Evolutionary conservation across 1,140 invertebrate genomes (phyloP), one percentile per base, ranked within the genome.

Genomic region (Megalopta genalis): DNA sequence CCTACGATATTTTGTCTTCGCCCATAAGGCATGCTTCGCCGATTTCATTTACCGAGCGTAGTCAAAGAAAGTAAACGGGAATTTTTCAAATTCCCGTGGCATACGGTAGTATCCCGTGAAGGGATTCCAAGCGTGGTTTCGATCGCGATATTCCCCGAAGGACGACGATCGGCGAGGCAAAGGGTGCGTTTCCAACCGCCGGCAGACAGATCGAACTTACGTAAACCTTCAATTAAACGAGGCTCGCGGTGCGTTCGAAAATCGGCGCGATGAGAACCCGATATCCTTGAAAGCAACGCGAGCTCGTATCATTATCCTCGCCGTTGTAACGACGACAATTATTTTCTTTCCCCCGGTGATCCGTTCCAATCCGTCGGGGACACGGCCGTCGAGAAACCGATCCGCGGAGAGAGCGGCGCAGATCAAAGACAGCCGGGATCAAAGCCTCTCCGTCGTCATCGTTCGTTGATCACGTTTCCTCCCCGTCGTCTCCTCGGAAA

Each of bases 321-420:
- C 39, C 46, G 81, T 75, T 75, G 59, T 66, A 80, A 84, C 70
- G 46, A 79, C 46, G 70, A 79, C 78, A 83, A 84, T 84, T 79
- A 84, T 80, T 59, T 68, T 70, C 52, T 74, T 69, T 42, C 32
- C 16, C 54, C 46, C 25, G 0, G 46, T 54, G 14, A 32, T 18
- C 49, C 63, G 46, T 69, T 81, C 16, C 49, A 4, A 18, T 65
- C 42, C 54, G 27, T 54, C 60, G 42, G 18, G 23, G 57, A 63
- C 71, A 62, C 46, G 5, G n/a, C 37, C 46, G 52, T 73, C 18
- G 25, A 52, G 67, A 52, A 83, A 77, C 67, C 63, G 69, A 81
- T 81, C 67, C 46, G 32, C 71, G 77, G 2, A 14, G 32, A 32
- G 21, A n/a, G 27, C 62, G n/a, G 57, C 16, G 14, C 16, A 39